Base-by-base conservation (phyloP, 2,888 invertebrate genomes). In the Ariolimax columbianus region DNA sequence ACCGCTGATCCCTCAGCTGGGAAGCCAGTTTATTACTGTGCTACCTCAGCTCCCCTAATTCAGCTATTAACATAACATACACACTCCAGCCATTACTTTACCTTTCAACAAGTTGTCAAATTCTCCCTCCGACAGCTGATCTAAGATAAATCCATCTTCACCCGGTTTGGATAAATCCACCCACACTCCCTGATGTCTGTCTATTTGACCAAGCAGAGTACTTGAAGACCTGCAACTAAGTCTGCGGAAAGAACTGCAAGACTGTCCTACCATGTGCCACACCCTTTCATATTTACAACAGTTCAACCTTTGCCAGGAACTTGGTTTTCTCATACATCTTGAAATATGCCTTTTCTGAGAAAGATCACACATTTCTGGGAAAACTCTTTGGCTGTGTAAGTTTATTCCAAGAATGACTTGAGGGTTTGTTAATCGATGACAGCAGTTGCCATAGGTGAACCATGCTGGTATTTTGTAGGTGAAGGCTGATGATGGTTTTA, bases 101-200 rank as follows among this genome's bases (percentile, higher is more conserved):
- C 86, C 83, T 77, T 55, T 79, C 33, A 86, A 30, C 73, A 83
- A 3, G 30, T 19, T n/a, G 68, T 73, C 38, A 75, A 86, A 86
- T 23, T 83, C 72, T 9, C n/a, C 75, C 55, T 68, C 73, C n/a
- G 47, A 59, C n/a, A 84, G 36, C 30, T 38, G 36, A 23, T 36
- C 75, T n/a, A 75, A n/a, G 33, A 9, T 79, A n/a, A 30, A 47
- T 59, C 51, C 38, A 33, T 59, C 78, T 47, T 9, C 26, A 9
- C 47, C 68, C 17, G 72, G n/a, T 55, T 70, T 73, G 23, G 26
- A 33, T n/a, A 87, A 59, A 80, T 87, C 80, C 4, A 87, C 81
- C 47, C 85, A 85, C 17, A 87, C n/a, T 14, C 87, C 87, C 33
- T 83, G 55, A 33, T 83, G 79, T n/a, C 83, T 77, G 63, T 87